Evolutionary conservation across 2,113 vertebrate genomes (phyloP), one percentile per base, ranked within the genome.

Genomic region (Boleophthalmus pectinirostris): DNA sequence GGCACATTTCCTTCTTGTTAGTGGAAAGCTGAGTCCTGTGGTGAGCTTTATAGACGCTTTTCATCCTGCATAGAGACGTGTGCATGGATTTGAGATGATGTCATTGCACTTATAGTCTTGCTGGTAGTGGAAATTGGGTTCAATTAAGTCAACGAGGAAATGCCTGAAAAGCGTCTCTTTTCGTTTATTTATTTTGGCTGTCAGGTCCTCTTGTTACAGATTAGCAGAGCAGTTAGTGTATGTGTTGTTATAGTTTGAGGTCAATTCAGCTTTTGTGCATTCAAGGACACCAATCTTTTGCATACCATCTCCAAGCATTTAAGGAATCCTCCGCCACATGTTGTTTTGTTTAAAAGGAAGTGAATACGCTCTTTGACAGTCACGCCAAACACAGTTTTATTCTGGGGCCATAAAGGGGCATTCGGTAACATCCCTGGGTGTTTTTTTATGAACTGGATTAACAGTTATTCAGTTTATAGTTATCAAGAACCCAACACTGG

Each of bases 311-410:
- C 43, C 13, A 69, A 73, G 80, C 72, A 90, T 88, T 24, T 15
- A 0, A 68, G 79, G 85, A 88, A 91, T 90, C 70, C 74, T n/a
- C 75, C 58, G 54, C 65, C 85, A 77, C 82, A 80, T 91, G 85
- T 80, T 89, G 80, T 89, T 93, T 84, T 87, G 87, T 84, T 83
- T 91, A 29, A 68, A 57, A 70, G 49, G 69, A 80, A 79, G 71
- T 38, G 35, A 38, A 10, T 43, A 43, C 9, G 8, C 8, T 70
- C 47, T 69, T 15, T 82, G 65, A 80, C 63, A 14, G 10, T 76
- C 56, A 67, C 56, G 64, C 43, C 38, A 71, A 82, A 67, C 69
- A 69, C 46, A 76, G 75, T 29, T 46, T 72, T 79, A 66, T 69
- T 64, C 18, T 64, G 20, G 33, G 0, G 29, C 29, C 11, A 23